Evolutionary conservation across 2,113 vertebrate species (phyloP), one percentile per base, ranked within the genome.

Genomic region (Nematolebias whitei): DNA sequence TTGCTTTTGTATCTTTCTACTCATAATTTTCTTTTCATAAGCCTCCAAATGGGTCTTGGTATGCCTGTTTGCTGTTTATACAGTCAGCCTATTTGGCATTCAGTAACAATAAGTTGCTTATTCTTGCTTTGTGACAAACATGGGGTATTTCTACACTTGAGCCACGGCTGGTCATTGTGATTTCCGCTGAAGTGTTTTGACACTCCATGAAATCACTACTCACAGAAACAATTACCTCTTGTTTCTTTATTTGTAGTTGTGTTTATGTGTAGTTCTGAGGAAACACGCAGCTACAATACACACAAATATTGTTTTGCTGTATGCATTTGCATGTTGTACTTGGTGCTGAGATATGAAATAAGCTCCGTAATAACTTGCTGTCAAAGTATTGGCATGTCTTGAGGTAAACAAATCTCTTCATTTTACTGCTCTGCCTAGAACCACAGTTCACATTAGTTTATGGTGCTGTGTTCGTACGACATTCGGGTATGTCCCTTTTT

Each of bases 371-470:
- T 68, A 51, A 56, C 59, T 68, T n/a, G 12, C 60, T 54, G 58
- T 76, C 71, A 59, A 51, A 68, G 56, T 45, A 63, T 20, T 23
- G 74, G 20, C 53, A 63, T 48, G 40, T 60, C 58, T 43, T 63
- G 69, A 71, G 43, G 13, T n/a, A 65, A 66, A 70, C 20, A 41
- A 53, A 71, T 44, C 70, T 73, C 38, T 43, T 67, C 43, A 58
- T 73, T 71, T 50, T 19, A 3, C 57, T 22, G 50, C 6, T 13
- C 51, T 73, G 53, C 10, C 38, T 55, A n/a, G n/a, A n/a, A n/a
- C n/a, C n/a, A n/a, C n/a, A n/a, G n/a, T n/a, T n/a, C n/a, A 76
- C 49, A 76, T 72, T 68, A 64, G 70, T 79, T 78, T 49, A 48
- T 50, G 58, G 62, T 60, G 24, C 45, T 47, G 74, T 50, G 65